Conservation (phyloP, 2,888 invertebrate genomes). For the Pachliopta kotzebuea region DNA sequence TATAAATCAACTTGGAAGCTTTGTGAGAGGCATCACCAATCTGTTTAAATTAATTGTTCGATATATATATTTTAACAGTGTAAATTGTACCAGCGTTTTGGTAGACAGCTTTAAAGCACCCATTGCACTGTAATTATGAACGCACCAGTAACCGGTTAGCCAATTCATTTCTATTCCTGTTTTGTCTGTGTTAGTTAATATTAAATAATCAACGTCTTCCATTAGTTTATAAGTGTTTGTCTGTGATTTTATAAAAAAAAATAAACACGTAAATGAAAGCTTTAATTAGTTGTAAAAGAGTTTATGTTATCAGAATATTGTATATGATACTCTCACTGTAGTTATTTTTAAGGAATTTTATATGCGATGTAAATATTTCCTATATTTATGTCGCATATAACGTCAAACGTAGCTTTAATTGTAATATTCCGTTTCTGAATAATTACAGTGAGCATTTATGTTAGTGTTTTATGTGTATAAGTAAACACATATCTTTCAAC, state of each 20-base stretch:
- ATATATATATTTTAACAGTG: slow-evolving; percentile 48
- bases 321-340: slow-evolving; percentile 4
- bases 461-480: neutral
- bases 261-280: slow-evolving; percentile 53
- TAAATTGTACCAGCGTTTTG: slow-evolving; percentile 70
- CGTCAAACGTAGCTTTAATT: neutral
- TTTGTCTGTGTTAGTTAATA: slow-evolving; percentile 39
- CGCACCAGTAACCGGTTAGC: slow-evolving; percentile 58
- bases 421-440: neutral
- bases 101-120: slow-evolving; percentile 76
- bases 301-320: neutral
- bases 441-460: neutral
- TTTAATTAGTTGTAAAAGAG: slow-evolving; percentile 57
- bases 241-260: slow-evolving; percentile 61
- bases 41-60: slow-evolving; percentile 54
- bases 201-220: slow-evolving; percentile 67
- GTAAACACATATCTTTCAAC: slow-evolving; percentile 29
- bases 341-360: slow-evolving; percentile 2
- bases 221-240: slow-evolving; percentile 55
- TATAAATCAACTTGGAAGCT: slow-evolving; percentile 43
- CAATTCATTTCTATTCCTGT: slow-evolving; percentile 47
- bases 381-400: neutral
- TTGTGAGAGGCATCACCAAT: slow-evolving; percentile 40
- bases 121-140: slow-evolving; percentile 72
- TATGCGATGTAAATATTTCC: neutral